Base-by-base conservation (phyloP, 1,140 invertebrate species). In the Heliconius hewitsoni region DNA sequence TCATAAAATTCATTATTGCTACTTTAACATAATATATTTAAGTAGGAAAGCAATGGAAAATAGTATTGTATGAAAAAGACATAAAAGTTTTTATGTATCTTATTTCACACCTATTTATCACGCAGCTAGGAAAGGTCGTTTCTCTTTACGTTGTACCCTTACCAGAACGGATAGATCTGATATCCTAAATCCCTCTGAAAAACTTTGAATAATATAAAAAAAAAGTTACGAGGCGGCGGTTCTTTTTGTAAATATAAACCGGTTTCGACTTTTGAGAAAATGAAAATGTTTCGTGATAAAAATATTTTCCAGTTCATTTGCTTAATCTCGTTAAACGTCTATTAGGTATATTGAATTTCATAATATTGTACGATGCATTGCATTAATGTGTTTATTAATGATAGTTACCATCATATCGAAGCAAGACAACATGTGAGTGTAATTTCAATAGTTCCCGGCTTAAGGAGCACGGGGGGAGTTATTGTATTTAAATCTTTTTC, bases 191-290 rank as follows among this genome's bases (percentile, higher is more conserved):
- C 82, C 75, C 76, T 66, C 77, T 81, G 70, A 81, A 81, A 23
- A 82, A 82, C 78, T 83, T 78, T 80, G 82, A 79, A 82, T 82
- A 82, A 83, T 80, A 83, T 78, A 83, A 83, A 83, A 46, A 83
- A 46, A 82, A 80, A 70, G 78, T 80, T 77, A 77, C 77, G 74
- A 81, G 76, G 71, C 72, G 74, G 74, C 73, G 75, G 66, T 57
- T 76, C 78, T 77, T 73, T 83, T 60, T 78, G 71, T 74, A 80
- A 77, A 83, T 83, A 81, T 77, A 83, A 82, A 76, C 78, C 74
- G 77, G 74, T 78, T 81, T 71, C 78, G 74, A 81, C 13, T 70
- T 76, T 71, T 27, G 52, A 18, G 39, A 13, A 39, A 78, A 80
- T 73, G 27, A 73, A 71, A 55, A 71, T 80, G 74, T 52, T 27